Percentiles rank a stretch among this genome's conserved stretches.
Conservation (phyloP, 1,140 invertebrate genomes). For the Drosophila kanapiae region DNA sequence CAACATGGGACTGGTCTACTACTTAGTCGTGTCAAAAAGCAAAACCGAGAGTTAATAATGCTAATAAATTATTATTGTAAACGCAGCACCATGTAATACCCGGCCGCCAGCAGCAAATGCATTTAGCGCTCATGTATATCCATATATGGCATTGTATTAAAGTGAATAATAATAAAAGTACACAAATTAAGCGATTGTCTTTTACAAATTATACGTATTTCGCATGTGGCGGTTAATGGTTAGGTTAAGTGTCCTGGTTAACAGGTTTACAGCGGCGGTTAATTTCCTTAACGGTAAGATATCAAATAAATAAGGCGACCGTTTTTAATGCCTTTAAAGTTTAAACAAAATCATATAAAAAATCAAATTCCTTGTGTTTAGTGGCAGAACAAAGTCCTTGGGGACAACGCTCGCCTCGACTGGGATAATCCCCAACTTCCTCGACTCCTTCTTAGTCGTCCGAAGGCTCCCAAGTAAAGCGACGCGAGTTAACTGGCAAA, state of each 20-base stretch:
- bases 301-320: no score
- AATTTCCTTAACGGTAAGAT: no score
- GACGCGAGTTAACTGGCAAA: not conserved
- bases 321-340: no score
- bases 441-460: no score
- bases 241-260: not conserved
- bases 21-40: conserved; percentile 75
- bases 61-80: conserved; percentile 72
- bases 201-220: not conserved
- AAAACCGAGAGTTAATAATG: conserved; percentile 53
- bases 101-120: conserved; percentile 20
- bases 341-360: no score
- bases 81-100: conserved; percentile 24
- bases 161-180: conserved; percentile 43
- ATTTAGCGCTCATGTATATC: conserved; percentile 41
- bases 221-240: not conserved
- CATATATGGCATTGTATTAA: conserved; percentile 50
- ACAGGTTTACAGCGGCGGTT: not conserved
- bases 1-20: conserved; percentile 83
- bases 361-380: no score
- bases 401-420: no score
- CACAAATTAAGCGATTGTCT: not conserved
- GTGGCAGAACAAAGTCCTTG: no score
- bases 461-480: not conserved
- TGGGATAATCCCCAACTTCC: no score